Conservation (phyloP, 2,113 vertebrate species). For the Laticauda laticaudata region DNA sequence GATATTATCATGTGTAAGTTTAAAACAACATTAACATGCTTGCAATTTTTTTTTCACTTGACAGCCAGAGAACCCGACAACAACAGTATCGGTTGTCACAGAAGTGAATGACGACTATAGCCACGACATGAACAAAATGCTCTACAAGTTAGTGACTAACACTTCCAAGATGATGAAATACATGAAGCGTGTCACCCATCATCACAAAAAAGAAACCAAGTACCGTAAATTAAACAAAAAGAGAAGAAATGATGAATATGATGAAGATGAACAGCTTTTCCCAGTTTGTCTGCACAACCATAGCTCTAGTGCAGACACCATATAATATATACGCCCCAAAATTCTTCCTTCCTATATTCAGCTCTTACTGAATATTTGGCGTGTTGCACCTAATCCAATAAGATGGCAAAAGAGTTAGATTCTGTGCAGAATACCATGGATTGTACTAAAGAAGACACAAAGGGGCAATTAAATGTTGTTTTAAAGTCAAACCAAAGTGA, state of each 20-base stretch:
- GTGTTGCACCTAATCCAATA: slow-evolving; percentile 10
- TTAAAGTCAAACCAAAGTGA: background rate
- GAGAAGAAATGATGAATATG: background rate
- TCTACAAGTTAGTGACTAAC: slow-evolving; percentile 43
- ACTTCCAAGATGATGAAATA: slow-evolving; percentile 51
- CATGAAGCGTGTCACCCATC: slow-evolving; percentile 25
- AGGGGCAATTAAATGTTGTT: slow-evolving; percentile 6
- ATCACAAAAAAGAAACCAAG: slow-evolving; percentile 34
- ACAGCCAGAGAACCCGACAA: slow-evolving; percentile 31
- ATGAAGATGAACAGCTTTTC: background rate
- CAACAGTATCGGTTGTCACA: background rate
- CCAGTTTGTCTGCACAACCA: background rate
- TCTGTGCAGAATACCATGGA: background rate
- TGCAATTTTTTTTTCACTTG: background rate
- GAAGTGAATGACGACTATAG: background rate
- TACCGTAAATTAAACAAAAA: slow-evolving; percentile 34
- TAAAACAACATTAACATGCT: background rate
- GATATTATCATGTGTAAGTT: background rate
- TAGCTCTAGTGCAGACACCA: background rate
- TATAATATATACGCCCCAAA: background rate
- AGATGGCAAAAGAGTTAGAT: background rate
- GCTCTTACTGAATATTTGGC: slow-evolving; percentile 22
- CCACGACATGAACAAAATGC: slow-evolving; percentile 45
- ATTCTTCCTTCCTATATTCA: background rate
- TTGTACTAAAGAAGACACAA: background rate